Conservation (phyloP, 2,888 invertebrate species). For the Brachyopa scutellaris region DNA sequence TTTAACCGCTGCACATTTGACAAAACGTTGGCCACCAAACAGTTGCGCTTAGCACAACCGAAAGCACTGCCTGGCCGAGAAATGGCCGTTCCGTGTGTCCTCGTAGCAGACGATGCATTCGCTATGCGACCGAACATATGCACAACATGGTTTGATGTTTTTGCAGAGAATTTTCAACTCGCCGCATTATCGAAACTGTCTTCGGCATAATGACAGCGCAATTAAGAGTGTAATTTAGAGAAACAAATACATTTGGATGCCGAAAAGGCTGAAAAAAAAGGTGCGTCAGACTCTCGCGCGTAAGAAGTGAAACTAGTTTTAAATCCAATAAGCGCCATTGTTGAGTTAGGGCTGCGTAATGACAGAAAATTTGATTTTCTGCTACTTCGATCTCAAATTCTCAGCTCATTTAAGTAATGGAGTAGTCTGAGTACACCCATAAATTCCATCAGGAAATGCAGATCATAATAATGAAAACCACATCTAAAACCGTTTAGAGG, state of each 20-base stretch:
- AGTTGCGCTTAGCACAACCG: conserved; percentile 8
- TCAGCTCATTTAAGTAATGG: too few species aligned
- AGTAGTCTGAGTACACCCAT: too few species aligned
- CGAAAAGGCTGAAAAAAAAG: conserved; percentile 15
- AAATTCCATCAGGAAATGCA: too few species aligned
- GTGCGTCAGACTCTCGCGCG: too few species aligned
- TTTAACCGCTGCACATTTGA: conserved; percentile 14
- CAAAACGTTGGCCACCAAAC: conserved; percentile 4
- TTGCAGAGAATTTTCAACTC: conserved; percentile 9
- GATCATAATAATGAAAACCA: too few species aligned
- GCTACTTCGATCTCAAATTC: too few species aligned
- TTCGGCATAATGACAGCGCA: conserved; percentile 1
- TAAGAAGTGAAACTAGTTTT: too few species aligned
- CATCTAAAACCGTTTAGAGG: too few species aligned
- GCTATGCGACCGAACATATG: conserved; percentile 8
- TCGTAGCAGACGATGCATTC: conserved; percentile 8
- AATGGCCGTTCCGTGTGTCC: neutral
- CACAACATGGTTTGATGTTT: conserved; percentile 1
- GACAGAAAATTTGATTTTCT: too few species aligned
- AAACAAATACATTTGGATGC: neutral
- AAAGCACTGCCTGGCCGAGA: conserved; percentile 18
- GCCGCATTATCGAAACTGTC: neutral
- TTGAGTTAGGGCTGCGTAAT: too few species aligned
- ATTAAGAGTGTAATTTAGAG: neutral
- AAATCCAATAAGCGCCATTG: too few species aligned